These are phyloP conservation scores for Dione juno DNA, from an alignment of 2,888 invertebrate species.

Conservation along the genomic window DNA sequence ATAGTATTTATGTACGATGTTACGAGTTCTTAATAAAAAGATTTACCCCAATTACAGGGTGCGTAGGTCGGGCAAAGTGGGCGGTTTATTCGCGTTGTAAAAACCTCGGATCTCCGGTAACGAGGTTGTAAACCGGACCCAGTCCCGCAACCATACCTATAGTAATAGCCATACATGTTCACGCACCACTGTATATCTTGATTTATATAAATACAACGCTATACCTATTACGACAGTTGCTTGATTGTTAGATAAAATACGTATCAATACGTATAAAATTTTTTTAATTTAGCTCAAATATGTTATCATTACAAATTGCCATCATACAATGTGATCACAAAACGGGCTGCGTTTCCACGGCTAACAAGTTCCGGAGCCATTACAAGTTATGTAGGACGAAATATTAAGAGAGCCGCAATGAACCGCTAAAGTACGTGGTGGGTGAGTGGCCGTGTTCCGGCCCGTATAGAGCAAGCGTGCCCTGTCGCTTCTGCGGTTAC, in stretches of 20 bases:
- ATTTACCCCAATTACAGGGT: constrained; percentile 74
- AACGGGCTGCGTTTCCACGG: constrained; percentile 34
- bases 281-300: background rate
- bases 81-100: constrained; percentile 76
- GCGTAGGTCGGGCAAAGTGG: constrained; percentile 62
- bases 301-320: constrained; percentile 5
- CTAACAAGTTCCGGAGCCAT: constrained; percentile 38
- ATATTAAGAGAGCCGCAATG: constrained; percentile 38
- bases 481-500: constrained; percentile 43
- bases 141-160: constrained; percentile 58
- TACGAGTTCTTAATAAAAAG: constrained; percentile 61
- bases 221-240: background rate
- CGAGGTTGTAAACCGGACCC: constrained; percentile 70
- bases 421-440: constrained; percentile 37
- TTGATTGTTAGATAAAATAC: background rate
- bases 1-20: constrained; percentile 32
- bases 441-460: constrained; percentile 50
- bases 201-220: constrained; percentile 34
- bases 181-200: constrained; percentile 29
- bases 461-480: constrained; percentile 47
- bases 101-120: constrained; percentile 73
- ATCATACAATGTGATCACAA: constrained; percentile 33
- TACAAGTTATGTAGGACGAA: constrained; percentile 35
- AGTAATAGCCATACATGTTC: constrained; percentile 50
- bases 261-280: background rate